Evolutionary conservation across 2,888 invertebrate genomes (phyloP).

Genomic region (Cantharis lateralis): DNA sequence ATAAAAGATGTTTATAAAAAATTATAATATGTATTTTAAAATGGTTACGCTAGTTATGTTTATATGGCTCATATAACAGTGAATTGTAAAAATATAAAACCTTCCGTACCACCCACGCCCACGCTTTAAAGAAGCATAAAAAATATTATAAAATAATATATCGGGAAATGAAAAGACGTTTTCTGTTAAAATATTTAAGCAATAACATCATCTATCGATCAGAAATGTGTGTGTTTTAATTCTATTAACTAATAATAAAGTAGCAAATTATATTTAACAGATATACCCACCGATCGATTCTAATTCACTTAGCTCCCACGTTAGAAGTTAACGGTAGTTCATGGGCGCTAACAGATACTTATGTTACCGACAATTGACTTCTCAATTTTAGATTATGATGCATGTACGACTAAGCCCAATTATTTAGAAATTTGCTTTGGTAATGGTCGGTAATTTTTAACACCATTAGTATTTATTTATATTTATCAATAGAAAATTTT

Average conservation of each 20-base stretch:
- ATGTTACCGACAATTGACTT: background rate
- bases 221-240: background rate
- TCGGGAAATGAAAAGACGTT: background rate
- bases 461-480: background rate
- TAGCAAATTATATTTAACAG: background rate
- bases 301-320: background rate
- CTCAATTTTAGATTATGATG: background rate
- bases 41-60: background rate
- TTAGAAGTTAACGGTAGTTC: background rate
- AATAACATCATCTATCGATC: background rate
- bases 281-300: background rate
- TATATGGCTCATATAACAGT: background rate
- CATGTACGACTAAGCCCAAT: background rate
- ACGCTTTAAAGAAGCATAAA: background rate
- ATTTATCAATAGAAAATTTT: too few relatives aligned
- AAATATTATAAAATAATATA: background rate
- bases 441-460: background rate
- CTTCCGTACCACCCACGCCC: background rate
- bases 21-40: background rate
- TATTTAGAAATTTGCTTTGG: background rate
- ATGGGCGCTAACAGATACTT: background rate
- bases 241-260: background rate
- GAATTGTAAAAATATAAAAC: background rate
- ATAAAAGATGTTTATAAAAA: background rate
- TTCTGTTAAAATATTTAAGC: background rate